phyloP scores from a whole-genome alignment of 2,113 vertebrate species.

The Aptenodytes patagonicus region DNA sequence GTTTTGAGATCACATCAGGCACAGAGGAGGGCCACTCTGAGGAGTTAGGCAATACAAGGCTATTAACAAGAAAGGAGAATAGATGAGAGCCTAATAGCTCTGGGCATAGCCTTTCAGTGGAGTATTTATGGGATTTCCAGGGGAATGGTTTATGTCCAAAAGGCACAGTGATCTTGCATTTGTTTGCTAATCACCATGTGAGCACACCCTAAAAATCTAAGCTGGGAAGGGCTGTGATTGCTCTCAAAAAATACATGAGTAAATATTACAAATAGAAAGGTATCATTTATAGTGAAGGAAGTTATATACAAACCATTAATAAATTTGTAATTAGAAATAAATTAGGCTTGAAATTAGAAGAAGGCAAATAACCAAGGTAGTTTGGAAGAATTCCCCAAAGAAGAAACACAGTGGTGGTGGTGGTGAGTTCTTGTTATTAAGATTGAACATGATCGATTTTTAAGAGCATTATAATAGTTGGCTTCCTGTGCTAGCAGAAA shows the following conservation, averaged over 20 bases:
- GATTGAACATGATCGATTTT: not conserved
- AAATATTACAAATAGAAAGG: not conserved
- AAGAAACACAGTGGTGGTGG: not conserved
- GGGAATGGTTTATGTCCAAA: not conserved
- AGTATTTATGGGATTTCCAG: not conserved
- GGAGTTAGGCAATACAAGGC: not conserved
- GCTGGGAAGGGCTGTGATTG: not conserved
- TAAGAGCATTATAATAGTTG: not conserved
- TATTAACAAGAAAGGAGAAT: not conserved
- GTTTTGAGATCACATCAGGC: not conserved
- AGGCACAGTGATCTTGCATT: not conserved
- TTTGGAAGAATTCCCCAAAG: not conserved
- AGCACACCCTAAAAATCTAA: not conserved
- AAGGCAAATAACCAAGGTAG: not conserved
- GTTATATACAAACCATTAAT: not conserved
- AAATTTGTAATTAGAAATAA: not conserved
- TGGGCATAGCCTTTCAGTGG: not conserved
- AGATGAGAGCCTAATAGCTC: not conserved
- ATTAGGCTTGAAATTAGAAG: not conserved
- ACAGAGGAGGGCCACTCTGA: not conserved
- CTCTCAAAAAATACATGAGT: not conserved
- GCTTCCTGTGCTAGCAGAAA: not conserved
- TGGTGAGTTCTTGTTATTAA: not conserved
- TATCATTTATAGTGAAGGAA: not conserved
- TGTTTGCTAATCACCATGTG: not conserved